These are phyloP conservation scores for Drosophila cyrtoloma DNA, from an alignment of 2,888 invertebrate species.

Conservation along the genomic window DNA sequence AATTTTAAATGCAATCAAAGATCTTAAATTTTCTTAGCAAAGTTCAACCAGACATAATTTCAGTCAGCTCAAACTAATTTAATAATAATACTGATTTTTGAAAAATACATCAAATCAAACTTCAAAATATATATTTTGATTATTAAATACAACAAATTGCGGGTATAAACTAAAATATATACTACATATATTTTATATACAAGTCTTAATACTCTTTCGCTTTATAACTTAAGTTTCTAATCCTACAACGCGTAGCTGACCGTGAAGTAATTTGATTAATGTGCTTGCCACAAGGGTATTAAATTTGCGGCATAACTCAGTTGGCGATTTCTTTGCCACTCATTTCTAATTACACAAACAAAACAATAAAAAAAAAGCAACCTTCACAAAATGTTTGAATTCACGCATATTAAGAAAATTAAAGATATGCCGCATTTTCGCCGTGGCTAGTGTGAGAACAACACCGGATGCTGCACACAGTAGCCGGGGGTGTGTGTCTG, in stretches of 20 bases:
- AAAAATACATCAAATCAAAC: too few relatives aligned
- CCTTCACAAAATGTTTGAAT: slow-evolving; percentile 73
- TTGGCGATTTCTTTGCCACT: slow-evolving; percentile 12
- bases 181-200: not conserved
- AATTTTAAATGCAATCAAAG: not conserved
- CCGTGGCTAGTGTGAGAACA: slow-evolving; percentile 67
- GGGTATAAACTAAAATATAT: too few relatives aligned
- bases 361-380: not conserved
- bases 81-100: not conserved
- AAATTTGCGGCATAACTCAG: slow-evolving; percentile 1
- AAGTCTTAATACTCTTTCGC: not conserved
- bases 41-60: not conserved
- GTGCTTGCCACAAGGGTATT: slow-evolving; percentile 20
- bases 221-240: not conserved
- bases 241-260: not conserved
- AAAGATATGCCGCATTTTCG: slow-evolving; percentile 69
- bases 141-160: too few relatives aligned
- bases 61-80: too few relatives aligned
- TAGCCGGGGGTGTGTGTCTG: slow-evolving; percentile 25
- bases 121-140: too few relatives aligned
- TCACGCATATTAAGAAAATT: slow-evolving; percentile 82
- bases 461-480: slow-evolving; percentile 73
- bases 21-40: not conserved
- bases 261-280: slow-evolving; percentile 29
- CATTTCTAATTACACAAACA: slow-evolving; percentile 77